phyloP scores from a whole-genome alignment of 2,113 vertebrate species.

The Mirounga angustirostris region DNA sequence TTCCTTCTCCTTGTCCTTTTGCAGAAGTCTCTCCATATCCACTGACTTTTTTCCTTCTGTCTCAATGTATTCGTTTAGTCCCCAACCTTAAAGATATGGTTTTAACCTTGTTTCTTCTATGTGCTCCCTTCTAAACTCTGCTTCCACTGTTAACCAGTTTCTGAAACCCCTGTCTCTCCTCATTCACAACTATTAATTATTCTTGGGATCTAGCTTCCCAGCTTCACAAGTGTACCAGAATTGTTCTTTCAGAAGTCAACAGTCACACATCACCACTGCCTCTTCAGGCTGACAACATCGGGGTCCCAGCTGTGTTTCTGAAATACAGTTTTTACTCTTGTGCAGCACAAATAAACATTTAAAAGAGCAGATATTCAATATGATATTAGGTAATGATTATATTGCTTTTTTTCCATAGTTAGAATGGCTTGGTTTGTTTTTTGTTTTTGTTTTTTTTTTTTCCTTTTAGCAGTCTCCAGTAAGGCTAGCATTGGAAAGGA shows the following conservation, averaged over 20 bases:
- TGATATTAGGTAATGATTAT: neutral
- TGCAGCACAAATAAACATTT: constrained; percentile 40
- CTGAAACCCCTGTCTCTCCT: neutral
- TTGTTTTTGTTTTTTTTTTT: neutral
- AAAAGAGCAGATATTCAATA: neutral
- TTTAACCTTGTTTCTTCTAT: constrained; percentile 26
- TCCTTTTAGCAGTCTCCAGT: neutral
- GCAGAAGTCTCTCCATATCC: neutral
- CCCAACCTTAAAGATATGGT: neutral
- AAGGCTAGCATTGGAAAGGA: neutral
- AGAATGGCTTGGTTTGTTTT: neutral
- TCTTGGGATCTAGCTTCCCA: neutral
- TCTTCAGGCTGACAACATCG: neutral
- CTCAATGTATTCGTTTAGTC: neutral
- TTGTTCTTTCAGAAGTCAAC: neutral
- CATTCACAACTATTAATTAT: neutral
- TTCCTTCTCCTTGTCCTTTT: neutral
- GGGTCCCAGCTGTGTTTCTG: neutral
- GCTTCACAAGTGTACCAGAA: neutral
- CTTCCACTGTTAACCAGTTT: neutral
- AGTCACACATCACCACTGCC: neutral
- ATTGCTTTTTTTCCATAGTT: neutral
- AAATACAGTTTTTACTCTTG: neutral
- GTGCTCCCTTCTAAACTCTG: neutral
- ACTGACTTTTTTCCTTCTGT: neutral